phyloP scores from a whole-genome alignment of 2,888 invertebrate genomes.

The Lamellibrachia satsuma region DNA sequence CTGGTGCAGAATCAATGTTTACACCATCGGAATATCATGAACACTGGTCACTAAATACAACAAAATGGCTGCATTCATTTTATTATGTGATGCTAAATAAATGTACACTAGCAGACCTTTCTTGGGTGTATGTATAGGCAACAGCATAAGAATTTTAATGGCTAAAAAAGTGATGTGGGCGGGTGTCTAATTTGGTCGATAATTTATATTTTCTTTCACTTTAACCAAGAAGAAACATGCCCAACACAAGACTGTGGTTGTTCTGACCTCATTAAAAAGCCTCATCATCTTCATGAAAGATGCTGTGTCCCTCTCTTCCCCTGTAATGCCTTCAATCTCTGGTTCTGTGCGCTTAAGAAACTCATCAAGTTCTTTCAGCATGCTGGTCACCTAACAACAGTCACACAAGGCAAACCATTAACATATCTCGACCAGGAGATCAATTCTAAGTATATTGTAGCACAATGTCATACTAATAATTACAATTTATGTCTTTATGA shows the following conservation, averaged over 20 bases:
- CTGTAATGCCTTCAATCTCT: slow-evolving; percentile 64
- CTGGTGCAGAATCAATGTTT: too few relatives aligned
- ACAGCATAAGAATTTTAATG: not conserved
- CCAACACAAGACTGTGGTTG: not conserved
- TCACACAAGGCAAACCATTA: not conserved
- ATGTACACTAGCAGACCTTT: too few relatives aligned
- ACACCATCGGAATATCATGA: too few relatives aligned
- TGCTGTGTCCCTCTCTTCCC: slow-evolving; percentile 64
- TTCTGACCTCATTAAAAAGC: slow-evolving; percentile 62
- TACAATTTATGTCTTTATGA: not conserved
- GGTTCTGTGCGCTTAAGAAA: slow-evolving; percentile 64
- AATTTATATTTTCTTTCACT: not conserved
- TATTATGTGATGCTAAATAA: not conserved
- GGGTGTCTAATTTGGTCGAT: not conserved
- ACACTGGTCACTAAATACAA: too few relatives aligned
- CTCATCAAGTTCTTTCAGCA: slow-evolving; percentile 57
- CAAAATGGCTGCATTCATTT: not conserved
- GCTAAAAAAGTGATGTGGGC: too few relatives aligned
- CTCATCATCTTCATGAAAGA: slow-evolving; percentile 66
- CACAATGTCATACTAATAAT: not conserved
- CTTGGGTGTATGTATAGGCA: not conserved
- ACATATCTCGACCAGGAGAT: not conserved
- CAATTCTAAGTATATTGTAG: not conserved
- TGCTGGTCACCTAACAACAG: slow-evolving; percentile 45
- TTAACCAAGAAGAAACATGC: not conserved